A percentile compares a stretch with the other conserved stretches of the same genome.
Evolutionary conservation across 2,797 vertebrate genomes (phyloP).

Genomic region (Takifugu ocellatus): DNA sequence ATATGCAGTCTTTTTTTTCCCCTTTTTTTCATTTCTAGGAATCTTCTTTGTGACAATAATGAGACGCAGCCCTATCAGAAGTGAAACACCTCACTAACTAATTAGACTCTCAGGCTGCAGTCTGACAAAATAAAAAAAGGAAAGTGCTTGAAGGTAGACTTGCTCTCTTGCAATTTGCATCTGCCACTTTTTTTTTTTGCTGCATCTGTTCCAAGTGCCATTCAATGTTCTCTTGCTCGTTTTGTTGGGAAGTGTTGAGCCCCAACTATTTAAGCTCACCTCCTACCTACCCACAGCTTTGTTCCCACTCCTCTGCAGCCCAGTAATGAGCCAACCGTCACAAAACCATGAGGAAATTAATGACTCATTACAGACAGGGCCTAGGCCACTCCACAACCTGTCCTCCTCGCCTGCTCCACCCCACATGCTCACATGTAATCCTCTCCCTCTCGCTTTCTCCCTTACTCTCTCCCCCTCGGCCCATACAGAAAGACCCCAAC

Average conservation of each 20-base stretch:
- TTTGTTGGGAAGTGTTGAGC: conserved; percentile 82
- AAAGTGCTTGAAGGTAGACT: conserved; percentile 76
- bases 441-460: conserved; percentile 51
- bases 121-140: conserved; percentile 68
- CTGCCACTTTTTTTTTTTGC: conserved; percentile 83
- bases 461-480: conserved; percentile 75
- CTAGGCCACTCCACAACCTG: conserved; percentile 86
- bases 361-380: conserved; percentile 94
- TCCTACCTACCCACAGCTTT: conserved; percentile 93
- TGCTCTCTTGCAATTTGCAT: conserved; percentile 77
- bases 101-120: conserved; percentile 74
- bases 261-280: conserved; percentile 95
- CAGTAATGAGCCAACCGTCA: conserved; percentile 97
- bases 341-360: conserved; percentile 97
- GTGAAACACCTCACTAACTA: conserved; percentile 73
- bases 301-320: conserved; percentile 89
- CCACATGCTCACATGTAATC: conserved; percentile 63
- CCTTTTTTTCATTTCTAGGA: conserved; percentile 37
- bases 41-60: conserved; percentile 66
- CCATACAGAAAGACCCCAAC: conserved; percentile 91
- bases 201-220: conserved; percentile 89
- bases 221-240: conserved; percentile 78
- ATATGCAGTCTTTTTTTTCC: conserved; percentile 42
- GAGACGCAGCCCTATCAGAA: conserved; percentile 66
- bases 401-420: conserved; percentile 64